A percentile compares a stretch with the other conserved stretches of the same genome.
These are phyloP conservation scores for Polydrusus pterygomalis DNA, from an alignment of 2,888 invertebrate genomes.

Conservation along the genomic window DNA sequence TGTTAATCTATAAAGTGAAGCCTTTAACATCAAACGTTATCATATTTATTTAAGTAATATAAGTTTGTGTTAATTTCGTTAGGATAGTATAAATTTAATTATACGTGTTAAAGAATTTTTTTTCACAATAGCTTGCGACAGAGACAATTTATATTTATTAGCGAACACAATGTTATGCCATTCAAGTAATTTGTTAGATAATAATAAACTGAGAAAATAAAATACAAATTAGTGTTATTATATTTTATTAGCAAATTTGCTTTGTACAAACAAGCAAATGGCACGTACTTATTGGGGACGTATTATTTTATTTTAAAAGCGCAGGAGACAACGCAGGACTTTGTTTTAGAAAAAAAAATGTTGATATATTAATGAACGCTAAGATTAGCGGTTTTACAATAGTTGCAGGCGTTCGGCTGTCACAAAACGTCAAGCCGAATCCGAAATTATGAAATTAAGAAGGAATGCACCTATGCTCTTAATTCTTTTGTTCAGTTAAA, in stretches of 20 bases:
- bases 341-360: too few species aligned
- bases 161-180: conserved; percentile 38
- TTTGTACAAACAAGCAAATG: conserved; percentile 18
- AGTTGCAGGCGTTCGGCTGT: too few species aligned
- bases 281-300: conserved; percentile 11
- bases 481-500: too few species aligned
- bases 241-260: conserved; percentile 28
- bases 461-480: too few species aligned
- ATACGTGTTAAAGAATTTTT: conserved; percentile 20
- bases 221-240: conserved; percentile 33
- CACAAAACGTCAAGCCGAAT: too few species aligned
- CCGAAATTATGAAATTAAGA: too few species aligned
- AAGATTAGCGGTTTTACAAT: too few species aligned
- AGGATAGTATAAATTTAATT: conserved; percentile 29
- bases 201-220: conserved; percentile 37
- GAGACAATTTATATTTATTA: conserved; percentile 44
- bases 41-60: conserved; percentile 18
- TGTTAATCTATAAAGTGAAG: neutral
- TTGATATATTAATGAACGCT: too few species aligned
- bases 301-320: neutral
- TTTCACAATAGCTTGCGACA: conserved; percentile 45
- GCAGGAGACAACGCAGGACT: too few species aligned
- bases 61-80: conserved; percentile 21
- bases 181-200: conserved; percentile 41
- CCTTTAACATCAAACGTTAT: neutral